Evolutionary conservation across 1,140 invertebrate genomes (phyloP), one percentile per base, ranked within the genome.

Genomic region (Drosophila teissieri): DNA sequence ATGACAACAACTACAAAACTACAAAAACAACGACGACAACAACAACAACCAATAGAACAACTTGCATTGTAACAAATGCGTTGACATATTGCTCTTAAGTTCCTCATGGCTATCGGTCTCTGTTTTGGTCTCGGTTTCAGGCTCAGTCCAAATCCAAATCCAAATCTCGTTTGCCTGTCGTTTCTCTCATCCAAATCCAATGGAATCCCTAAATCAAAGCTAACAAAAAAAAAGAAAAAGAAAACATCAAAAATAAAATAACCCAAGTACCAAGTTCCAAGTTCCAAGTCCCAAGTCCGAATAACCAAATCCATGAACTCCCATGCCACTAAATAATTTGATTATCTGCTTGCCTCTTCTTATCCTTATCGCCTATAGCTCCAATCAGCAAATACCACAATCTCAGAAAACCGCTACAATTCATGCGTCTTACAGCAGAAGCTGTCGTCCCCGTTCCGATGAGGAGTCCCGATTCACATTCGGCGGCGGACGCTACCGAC

Each of bases 391-490:
- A 86, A 77, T 91, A 91, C 86, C 91, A 83, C 91, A 92, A 91
- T 90, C 91, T 77, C 91, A 92, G 81, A 92, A 92, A 92, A 92
- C 91, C 56, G 91, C 91, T 86, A 92, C 91, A 89, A 92, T 92
- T 75, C 86, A 92, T 90, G 86, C 91, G 84, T 91, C 91, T 91
- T 92, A 92, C 73, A 92, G 90, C 85, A 92, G 91, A 82, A 91
- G 86, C 78, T 94, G 93, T 93, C 93, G 93, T 62, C 93, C 93
- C 34, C 92, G 90, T 55, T 90, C 93, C 76, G 94, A 94, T 76
- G 94, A 95, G 85, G 95, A 95, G 80, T 90, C 92, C 62, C 94
- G 96, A 79, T 96, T 97, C 91, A 95, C 96, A 80, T 97, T 96
- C 93, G 84, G 79, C 27, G 95, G 79, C 31, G 95, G 95, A 79